Evolutionary conservation across 23 tunicate species (phyloP), one percentile per base, ranked within the genome.

Genomic region (Ciona savignyi): DNA sequence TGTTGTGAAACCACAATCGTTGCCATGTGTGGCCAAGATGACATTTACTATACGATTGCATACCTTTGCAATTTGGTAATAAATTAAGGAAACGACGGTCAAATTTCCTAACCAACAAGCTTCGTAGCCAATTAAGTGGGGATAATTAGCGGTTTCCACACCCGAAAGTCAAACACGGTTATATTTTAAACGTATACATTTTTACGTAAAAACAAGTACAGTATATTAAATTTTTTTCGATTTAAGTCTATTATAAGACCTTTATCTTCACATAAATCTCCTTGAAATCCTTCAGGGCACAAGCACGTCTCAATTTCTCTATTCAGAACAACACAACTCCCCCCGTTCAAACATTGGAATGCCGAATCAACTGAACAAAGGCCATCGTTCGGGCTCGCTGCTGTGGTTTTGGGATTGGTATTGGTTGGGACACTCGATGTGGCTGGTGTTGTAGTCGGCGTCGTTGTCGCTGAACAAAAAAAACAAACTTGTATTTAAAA

Each of bases 211-310:
- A n/a, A n/a, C n/a, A n/a, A n/a, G n/a, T n/a, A n/a, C n/a, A n/a
- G n/a, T n/a, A n/a, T n/a, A n/a, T n/a, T n/a, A n/a, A n/a, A n/a
- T n/a, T n/a, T n/a, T n/a, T n/a, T n/a, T n/a, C n/a, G n/a, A n/a
- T n/a, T n/a, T n/a, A n/a, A n/a, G n/a, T n/a, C n/a, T n/a, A n/a
- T n/a, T n/a, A n/a, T n/a, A n/a, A n/a, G n/a, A n/a, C n/a, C n/a
- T n/a, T n/a, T n/a, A n/a, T n/a, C n/a, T 73, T 83, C 74, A 33
- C 87, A 83, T 32, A 27, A 25, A 20, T 26, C 51, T 32, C 87
- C 87, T 75, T 83, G 81, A 33, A 24, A 83, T 15, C 81, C 87
- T 31, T 68, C 81, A 27, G 76, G 32, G 33, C 87, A 83, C 21
- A 83, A 20, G 60, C 87, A 83, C 11, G 65, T 60, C 30, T 68